phyloP scores from a whole-genome alignment of 1,140 invertebrate genomes.

The Papilio dardanus region DNA sequence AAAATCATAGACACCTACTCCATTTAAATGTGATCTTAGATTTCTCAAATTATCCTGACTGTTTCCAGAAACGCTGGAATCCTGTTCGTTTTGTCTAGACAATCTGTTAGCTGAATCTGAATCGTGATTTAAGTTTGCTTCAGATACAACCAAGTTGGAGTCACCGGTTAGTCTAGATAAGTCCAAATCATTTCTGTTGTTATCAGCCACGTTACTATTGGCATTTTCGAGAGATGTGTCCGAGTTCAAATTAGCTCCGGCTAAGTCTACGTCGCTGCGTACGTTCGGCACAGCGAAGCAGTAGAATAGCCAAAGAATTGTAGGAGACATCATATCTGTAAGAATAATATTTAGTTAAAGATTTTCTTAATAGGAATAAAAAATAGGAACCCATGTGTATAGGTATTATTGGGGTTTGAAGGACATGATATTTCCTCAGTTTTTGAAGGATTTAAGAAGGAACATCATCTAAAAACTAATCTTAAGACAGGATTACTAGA shows the following conservation, averaged over 20 bases:
- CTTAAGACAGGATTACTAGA: not conserved
- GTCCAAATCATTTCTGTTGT: not conserved
- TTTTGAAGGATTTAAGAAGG: not conserved
- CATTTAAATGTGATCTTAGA: slow-evolving; percentile 3
- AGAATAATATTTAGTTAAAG: not conserved
- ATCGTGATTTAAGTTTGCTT: not conserved
- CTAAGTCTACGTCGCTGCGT: slow-evolving; percentile 5
- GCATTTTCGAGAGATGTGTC: not conserved
- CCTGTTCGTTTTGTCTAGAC: not conserved
- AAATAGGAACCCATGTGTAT: too few species aligned
- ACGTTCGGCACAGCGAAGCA: slow-evolving; percentile 3
- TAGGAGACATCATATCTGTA: slow-evolving; percentile 30
- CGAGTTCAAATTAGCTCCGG: not conserved
- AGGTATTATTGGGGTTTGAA: too few species aligned
- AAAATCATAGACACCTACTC: slow-evolving; percentile 15
- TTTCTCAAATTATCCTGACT: slow-evolving; percentile 17
- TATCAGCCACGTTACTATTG: not conserved
- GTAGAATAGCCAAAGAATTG: slow-evolving; percentile 24
- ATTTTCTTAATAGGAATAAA: too few species aligned
- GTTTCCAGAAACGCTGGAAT: not conserved
- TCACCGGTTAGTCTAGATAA: not conserved
- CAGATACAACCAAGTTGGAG: not conserved
- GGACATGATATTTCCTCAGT: too few species aligned
- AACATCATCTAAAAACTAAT: not conserved
- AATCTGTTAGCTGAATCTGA: slow-evolving; percentile 8